These are phyloP conservation scores for Motacilla tschutschensis DNA, from an alignment of 2,113 vertebrate genomes.

Conservation along the genomic window DNA sequence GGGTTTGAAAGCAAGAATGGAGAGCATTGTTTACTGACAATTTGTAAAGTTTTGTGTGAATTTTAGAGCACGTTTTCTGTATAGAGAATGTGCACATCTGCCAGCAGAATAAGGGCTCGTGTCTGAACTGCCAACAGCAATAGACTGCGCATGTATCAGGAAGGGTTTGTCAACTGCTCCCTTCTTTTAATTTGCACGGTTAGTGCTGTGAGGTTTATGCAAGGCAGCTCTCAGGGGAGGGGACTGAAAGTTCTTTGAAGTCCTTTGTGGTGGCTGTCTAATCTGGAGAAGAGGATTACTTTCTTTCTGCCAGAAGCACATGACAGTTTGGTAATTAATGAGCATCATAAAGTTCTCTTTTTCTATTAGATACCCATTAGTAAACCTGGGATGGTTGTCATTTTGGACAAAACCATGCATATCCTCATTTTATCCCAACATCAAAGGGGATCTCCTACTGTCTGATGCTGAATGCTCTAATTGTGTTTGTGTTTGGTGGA, in stretches of 20 bases:
- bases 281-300: constrained; percentile 87
- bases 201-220: constrained; percentile 85
- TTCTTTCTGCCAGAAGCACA: constrained; percentile 81
- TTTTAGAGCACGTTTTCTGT: neutral
- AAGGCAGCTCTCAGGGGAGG: constrained; percentile 76
- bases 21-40: constrained; percentile 22
- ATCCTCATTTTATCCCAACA: constrained; percentile 93
- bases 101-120: constrained; percentile 26
- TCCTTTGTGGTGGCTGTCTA: constrained; percentile 90
- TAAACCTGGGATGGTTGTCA: constrained; percentile 92
- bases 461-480: constrained; percentile 92
- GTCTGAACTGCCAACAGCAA: constrained; percentile 57
- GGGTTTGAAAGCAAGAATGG: constrained; percentile 8
- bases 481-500: constrained; percentile 82
- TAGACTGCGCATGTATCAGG: constrained; percentile 47
- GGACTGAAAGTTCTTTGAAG: constrained; percentile 85
- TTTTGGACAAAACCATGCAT: constrained; percentile 94
- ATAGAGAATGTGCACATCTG: neutral
- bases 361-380: constrained; percentile 96
- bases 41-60: constrained; percentile 35
- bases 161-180: constrained; percentile 64
- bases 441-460: constrained; percentile 94
- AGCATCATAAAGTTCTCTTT: constrained; percentile 93
- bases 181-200: constrained; percentile 73
- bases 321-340: constrained; percentile 94